Evolutionary conservation across 2,797 vertebrate species (phyloP).

Genomic region (Phalloptychus januarius): DNA sequence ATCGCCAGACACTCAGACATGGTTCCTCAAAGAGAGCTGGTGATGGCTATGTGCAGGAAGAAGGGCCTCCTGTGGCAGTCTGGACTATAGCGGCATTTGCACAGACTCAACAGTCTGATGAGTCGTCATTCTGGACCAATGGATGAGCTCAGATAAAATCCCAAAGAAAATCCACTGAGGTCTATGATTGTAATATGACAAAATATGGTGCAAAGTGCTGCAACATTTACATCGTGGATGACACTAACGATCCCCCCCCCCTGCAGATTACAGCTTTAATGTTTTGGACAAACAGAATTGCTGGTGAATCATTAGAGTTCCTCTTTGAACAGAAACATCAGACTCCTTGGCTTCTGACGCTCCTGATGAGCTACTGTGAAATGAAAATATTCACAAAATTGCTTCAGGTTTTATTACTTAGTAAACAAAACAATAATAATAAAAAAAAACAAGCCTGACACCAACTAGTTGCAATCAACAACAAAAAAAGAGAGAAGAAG

Average conservation of each 20-base stretch:
- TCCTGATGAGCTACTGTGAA: neutral
- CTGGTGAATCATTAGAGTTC: neutral
- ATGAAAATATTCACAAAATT: neutral
- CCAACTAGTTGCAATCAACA: neutral
- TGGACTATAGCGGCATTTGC: neutral
- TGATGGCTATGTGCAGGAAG: no score
- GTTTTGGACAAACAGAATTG: neutral
- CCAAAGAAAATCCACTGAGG: neutral
- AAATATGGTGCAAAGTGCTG: neutral
- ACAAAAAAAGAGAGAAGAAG: neutral
- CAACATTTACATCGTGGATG: neutral
- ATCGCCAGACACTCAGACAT: no score
- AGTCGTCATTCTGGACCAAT: no score
- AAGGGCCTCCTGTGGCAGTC: neutral
- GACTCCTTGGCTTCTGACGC: neutral
- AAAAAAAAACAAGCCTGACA: neutral
- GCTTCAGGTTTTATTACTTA: constrained; percentile 1
- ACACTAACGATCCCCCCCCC: neutral
- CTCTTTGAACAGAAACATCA: neutral
- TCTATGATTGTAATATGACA: neutral
- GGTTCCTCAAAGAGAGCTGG: no score
- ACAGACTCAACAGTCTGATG: no score
- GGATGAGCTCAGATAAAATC: neutral
- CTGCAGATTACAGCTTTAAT: neutral
- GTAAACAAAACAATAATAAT: neutral